These are phyloP conservation scores for Cassiopea andromeda DNA, from an alignment of 30 jellyfish, hydroid and myxozoan genomes.

Conservation along the genomic window DNA sequence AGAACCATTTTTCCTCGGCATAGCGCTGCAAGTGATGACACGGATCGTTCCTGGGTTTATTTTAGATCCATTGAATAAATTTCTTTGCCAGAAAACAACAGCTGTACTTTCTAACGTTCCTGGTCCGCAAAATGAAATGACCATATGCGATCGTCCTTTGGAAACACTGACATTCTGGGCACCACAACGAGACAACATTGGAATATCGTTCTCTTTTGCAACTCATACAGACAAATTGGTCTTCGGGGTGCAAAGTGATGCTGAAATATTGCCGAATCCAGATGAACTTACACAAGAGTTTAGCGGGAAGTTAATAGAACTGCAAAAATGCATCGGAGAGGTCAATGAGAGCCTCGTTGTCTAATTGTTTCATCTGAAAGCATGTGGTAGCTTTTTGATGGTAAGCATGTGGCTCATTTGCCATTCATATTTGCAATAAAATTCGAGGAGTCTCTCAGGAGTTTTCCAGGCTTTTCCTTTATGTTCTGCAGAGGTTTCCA, in stretches of 20 bases:
- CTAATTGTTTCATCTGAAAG: neutral
- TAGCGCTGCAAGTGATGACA: conserved; percentile 56
- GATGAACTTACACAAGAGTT: conserved; percentile 61
- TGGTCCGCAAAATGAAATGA: conserved; percentile 80
- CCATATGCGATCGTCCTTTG: conserved; percentile 62
- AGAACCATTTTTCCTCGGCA: conserved; percentile 72
- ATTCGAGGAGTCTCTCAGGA: too few species aligned
- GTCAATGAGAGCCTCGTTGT: neutral
- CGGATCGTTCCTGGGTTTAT: conserved; percentile 64
- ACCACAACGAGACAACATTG: conserved; percentile 86
- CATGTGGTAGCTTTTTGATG: too few species aligned
- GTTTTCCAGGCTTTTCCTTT: too few species aligned
- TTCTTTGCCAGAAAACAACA: conserved; percentile 82
- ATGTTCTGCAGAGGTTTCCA: too few species aligned
- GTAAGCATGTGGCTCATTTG: too few species aligned
- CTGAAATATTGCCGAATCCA: conserved; percentile 55
- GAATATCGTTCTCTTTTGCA: conserved; percentile 75
- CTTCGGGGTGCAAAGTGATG: conserved; percentile 80
- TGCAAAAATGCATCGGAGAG: conserved; percentile 24
- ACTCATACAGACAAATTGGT: conserved; percentile 60
- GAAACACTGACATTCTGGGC: conserved; percentile 86
- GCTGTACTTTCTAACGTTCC: conserved; percentile 79
- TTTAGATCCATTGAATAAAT: conserved; percentile 43
- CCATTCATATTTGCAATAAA: too few species aligned
- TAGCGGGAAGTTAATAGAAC: conserved; percentile 40